Base-by-base conservation (phyloP, 2,113 vertebrate genomes). In the Siniperca chuatsi region DNA sequence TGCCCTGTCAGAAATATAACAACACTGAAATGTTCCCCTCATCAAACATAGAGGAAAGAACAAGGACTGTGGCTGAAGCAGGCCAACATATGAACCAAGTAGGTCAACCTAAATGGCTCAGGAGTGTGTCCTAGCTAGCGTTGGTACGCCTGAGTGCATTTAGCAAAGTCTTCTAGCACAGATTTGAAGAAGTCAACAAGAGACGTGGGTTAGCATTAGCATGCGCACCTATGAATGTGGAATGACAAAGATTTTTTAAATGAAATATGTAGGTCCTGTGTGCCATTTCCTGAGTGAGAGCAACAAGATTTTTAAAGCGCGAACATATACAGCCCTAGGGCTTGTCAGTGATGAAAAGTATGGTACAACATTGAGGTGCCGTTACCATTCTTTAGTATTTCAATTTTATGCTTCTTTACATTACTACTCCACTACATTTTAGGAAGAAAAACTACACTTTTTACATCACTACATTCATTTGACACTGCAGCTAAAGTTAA, bases 221-320 rank as follows among this genome's bases (percentile, higher is more conserved):
- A 71, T 65, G 78, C 71, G 86, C 50, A 72, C 75, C 5, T 58
- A 50, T 85, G 88, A 89, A 90, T 90, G 85, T 37, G 52, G 86
- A 92, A 93, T 78, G 86, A 90, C 86, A 82, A 83, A 72, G 87
- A 88, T 88, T 90, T 87, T 40, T 57, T 6, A 62, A 40, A 94
- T 95, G 40, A 94, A 95, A 94, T 94, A 94, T 95, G 94, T 55
- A 95, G 69, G 46, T 67, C 54, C 87, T 75, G 54, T 50, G 91
- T 72, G 88, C 71, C 67, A 44, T 78, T 83, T 90, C 75, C 61
- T 70, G 87, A 84, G 88, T 50, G 9, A 87, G 73, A 77, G 77
- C 9, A n/a, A 84, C 79, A 50, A 37, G 4, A 76, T 80, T 58
- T 85, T 81, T 79, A 62, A 73, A 87, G 84, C 69, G 4, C 72